A percentile compares a stretch with the other conserved stretches of the same genome.
Conservation (phyloP, 2,797 vertebrate genomes). For the Zalophus californianus region DNA sequence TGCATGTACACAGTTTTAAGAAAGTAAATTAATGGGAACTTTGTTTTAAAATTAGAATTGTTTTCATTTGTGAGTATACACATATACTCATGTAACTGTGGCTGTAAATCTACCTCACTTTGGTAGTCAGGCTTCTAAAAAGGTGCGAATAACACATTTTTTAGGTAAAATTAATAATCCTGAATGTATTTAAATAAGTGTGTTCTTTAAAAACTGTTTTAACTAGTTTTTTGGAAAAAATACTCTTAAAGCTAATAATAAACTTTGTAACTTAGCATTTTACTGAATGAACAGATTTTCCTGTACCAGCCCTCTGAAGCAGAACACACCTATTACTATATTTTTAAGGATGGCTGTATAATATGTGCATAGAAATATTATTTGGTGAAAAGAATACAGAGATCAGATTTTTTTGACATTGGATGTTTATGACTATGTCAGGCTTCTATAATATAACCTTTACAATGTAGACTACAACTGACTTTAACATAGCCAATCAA, state of each 20-base stretch:
- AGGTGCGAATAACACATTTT: not conserved
- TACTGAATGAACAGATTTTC: conserved; percentile 8
- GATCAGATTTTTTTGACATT: not conserved
- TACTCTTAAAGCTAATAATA: not conserved
- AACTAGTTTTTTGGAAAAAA: not conserved
- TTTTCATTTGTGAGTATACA: conserved; percentile 29
- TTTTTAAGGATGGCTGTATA: not conserved
- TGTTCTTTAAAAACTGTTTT: conserved; percentile 16
- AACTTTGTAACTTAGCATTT: conserved; percentile 9
- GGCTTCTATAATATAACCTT: not conserved
- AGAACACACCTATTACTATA: not conserved
- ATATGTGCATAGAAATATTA: not conserved
- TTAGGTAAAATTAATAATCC: not conserved
- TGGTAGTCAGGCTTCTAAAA: not conserved
- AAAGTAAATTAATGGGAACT: not conserved
- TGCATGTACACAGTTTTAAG: not conserved
- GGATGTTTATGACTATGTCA: not conserved
- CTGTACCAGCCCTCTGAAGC: not conserved
- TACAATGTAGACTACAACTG: not conserved
- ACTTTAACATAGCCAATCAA: conserved; percentile 13
- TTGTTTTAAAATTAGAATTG: conserved; percentile 26
- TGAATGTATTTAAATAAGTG: conserved; percentile 16
- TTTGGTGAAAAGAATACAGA: conserved; percentile 7
- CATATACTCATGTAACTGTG: not conserved
- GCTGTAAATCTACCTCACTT: not conserved